Evolutionary conservation across 2,888 invertebrate species (phyloP).

Genomic region (Idaea aversata): DNA sequence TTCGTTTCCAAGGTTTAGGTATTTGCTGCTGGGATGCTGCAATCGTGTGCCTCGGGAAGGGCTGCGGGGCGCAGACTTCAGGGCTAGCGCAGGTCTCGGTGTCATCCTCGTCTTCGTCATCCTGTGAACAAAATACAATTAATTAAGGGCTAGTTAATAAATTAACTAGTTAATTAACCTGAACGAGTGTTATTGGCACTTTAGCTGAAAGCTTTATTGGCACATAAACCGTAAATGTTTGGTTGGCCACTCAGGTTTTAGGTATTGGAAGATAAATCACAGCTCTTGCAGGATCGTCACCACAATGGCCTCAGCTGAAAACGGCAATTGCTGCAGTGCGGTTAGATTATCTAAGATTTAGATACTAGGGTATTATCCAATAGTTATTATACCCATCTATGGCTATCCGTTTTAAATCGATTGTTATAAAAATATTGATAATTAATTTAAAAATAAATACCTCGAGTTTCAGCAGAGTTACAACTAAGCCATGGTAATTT

Average conservation of each 20-base stretch:
- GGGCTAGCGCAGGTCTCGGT: slow-evolving; percentile 69
- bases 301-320: neutral
- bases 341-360: neutral
- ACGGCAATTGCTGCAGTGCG: neutral
- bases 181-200: neutral
- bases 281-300: neutral
- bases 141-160: neutral
- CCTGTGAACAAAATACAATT: slow-evolving; percentile 42
- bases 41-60: slow-evolving; percentile 64
- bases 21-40: slow-evolving; percentile 54
- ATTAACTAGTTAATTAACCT: neutral
- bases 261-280: neutral
- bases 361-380: too few relatives aligned
- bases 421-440: too few relatives aligned
- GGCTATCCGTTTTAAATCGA: too few relatives aligned
- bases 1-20: slow-evolving; percentile 77
- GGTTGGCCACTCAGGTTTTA: neutral
- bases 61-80: slow-evolving; percentile 67
- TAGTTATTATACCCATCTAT: too few relatives aligned
- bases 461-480: too few relatives aligned
- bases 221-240: neutral
- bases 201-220: neutral
- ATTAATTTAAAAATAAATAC: too few relatives aligned
- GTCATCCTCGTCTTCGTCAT: slow-evolving; percentile 75
- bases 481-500: too few relatives aligned